Percentiles rank a stretch among this genome's conserved stretches.
These are phyloP conservation scores for Cuniculus paca DNA, from an alignment of 2,797 vertebrate species.

Conservation along the genomic window DNA sequence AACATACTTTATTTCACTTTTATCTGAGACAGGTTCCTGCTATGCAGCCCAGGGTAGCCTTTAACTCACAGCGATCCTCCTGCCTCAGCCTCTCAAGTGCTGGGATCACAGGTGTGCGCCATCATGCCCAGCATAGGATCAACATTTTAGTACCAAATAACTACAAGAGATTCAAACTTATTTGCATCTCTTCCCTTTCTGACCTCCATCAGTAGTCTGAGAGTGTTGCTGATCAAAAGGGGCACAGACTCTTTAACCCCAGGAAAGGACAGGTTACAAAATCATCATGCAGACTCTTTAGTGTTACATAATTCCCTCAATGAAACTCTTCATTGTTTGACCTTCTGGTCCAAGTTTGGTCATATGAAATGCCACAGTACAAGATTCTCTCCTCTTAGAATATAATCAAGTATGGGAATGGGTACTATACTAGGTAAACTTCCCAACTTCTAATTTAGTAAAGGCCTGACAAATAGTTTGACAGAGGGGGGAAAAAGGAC, in stretches of 20 bases:
- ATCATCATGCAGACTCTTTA: not conserved
- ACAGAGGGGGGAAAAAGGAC: not conserved
- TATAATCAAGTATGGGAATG: not conserved
- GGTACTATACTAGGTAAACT: slow-evolving; percentile 3
- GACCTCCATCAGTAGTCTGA: not conserved
- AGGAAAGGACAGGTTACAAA: not conserved
- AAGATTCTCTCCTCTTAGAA: slow-evolving; percentile 17
- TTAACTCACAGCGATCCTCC: not conserved
- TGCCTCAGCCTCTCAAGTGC: not conserved
- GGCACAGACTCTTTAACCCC: not conserved
- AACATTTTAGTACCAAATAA: slow-evolving; percentile 16
- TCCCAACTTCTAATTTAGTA: slow-evolving; percentile 29
- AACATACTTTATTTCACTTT: not conserved
- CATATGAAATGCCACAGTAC: slow-evolving; percentile 2
- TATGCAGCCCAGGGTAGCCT: not conserved
- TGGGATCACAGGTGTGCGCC: not conserved
- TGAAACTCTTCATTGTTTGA: not conserved
- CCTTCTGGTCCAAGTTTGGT: not conserved
- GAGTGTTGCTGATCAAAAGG: not conserved
- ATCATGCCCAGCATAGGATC: not conserved
- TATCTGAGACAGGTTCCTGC: not conserved
- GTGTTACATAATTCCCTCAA: not conserved
- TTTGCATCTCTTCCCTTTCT: not conserved
- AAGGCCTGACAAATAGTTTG: not conserved
- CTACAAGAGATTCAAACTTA: slow-evolving; percentile 12